These are phyloP conservation scores for Thamnaconus septentrionalis DNA, from an alignment of 2,113 vertebrate genomes.

Conservation along the genomic window DNA sequence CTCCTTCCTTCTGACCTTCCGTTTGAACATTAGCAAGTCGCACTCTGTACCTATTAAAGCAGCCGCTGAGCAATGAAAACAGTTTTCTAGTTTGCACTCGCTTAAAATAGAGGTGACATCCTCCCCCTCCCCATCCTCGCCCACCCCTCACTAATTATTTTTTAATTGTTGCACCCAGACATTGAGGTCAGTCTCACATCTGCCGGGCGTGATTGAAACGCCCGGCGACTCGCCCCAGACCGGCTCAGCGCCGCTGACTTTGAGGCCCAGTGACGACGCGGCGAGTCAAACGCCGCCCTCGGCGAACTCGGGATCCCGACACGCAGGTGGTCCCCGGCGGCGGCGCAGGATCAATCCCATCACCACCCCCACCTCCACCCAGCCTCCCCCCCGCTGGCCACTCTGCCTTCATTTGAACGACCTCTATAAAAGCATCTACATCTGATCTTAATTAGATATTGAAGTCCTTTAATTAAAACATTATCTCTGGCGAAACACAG, in stretches of 20 bases:
- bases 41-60: too few relatives aligned
- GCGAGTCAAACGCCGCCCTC: conserved; percentile 20
- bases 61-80: too few relatives aligned
- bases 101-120: too few relatives aligned
- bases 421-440: conserved; percentile 71
- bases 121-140: too few relatives aligned
- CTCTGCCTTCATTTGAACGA: conserved; percentile 65
- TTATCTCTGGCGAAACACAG: conserved; percentile 71
- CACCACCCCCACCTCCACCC: conserved; percentile 21
- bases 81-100: too few relatives aligned
- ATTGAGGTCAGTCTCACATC: conserved; percentile 13
- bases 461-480: conserved; percentile 78
- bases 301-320: conserved; percentile 10
- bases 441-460: conserved; percentile 78
- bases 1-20: too few relatives aligned
- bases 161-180: not conserved
- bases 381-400: conserved; percentile 33
- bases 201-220: conserved; percentile 5
- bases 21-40: too few relatives aligned
- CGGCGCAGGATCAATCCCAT: conserved; percentile 56
- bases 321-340: conserved; percentile 33
- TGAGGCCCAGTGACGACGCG: conserved; percentile 25
- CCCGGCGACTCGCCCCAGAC: not conserved
- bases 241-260: not conserved
- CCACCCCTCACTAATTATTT: too few relatives aligned